A percentile compares a stretch with the other conserved stretches of the same genome.
phyloP scores from a whole-genome alignment of 2,113 vertebrate genomes.

The Oenanthe oenanthe region DNA sequence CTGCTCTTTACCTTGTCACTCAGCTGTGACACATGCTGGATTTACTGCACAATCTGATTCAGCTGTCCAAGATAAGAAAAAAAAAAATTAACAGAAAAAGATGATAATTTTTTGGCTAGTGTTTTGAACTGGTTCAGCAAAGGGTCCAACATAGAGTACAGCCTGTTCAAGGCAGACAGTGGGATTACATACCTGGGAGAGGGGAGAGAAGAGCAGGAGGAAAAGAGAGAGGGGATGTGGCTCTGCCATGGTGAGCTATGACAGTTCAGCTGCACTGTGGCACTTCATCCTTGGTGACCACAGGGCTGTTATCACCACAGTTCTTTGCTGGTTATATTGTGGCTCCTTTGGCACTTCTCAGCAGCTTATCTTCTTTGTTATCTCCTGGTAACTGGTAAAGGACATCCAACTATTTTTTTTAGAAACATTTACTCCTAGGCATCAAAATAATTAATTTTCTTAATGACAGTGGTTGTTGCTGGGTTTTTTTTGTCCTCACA shows the following conservation, averaged over 20 bases:
- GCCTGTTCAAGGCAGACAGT: background rate
- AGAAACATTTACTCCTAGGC: background rate
- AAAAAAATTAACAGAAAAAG: background rate
- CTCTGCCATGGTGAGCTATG: background rate
- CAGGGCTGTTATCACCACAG: background rate
- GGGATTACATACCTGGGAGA: background rate
- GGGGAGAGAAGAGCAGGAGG: background rate
- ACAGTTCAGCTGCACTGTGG: background rate
- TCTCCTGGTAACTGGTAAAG: background rate
- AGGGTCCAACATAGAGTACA: background rate
- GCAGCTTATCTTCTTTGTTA: background rate
- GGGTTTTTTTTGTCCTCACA: background rate
- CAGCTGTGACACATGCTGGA: background rate
- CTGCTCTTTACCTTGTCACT: background rate
- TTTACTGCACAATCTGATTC: background rate
- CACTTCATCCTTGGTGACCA: background rate
- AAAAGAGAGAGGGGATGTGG: background rate
- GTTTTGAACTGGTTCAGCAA: background rate
- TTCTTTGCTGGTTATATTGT: background rate
- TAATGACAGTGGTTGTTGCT: background rate
- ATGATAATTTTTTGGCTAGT: background rate
- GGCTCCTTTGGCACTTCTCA: background rate
- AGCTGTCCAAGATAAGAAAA: background rate
- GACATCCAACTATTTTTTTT: background rate
- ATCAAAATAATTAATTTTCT: background rate